Conservation (phyloP, 1,140 invertebrate species). For the Drosophila mojavensis region DNA sequence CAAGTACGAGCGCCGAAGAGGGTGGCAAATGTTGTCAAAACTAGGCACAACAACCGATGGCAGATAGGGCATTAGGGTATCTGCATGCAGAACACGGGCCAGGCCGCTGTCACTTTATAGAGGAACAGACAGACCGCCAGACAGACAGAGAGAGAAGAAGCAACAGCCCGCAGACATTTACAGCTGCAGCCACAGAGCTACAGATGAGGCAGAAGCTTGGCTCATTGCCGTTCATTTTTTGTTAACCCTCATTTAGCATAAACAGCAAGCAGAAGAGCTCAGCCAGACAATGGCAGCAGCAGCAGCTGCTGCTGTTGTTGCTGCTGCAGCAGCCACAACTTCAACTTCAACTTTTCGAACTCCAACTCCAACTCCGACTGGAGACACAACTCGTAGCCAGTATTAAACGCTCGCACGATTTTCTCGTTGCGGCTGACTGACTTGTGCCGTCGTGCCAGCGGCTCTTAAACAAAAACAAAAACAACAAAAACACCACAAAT, state of each 20-base stretch:
- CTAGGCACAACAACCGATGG: constrained; percentile 58
- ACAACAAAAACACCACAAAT: background rate
- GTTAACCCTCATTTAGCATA: constrained; percentile 77
- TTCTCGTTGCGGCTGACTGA: constrained; percentile 81
- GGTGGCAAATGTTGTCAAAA: constrained; percentile 73
- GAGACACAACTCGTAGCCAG: constrained; percentile 31
- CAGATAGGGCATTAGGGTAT: constrained; percentile 47
- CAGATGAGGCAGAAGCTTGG: constrained; percentile 35
- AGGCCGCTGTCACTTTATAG: background rate
- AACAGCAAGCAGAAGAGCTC: constrained; percentile 47
- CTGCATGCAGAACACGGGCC: background rate
- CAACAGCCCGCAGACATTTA: no score
- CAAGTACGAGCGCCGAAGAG: constrained; percentile 28
- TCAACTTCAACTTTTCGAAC: constrained; percentile 27
- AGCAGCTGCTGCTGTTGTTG: constrained; percentile 28
- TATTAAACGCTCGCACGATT: constrained; percentile 80
- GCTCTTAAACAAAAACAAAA: constrained; percentile 20
- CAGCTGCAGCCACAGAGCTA: constrained; percentile 11
- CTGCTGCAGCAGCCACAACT: constrained; percentile 28
- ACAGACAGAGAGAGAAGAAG: constrained; percentile 2
- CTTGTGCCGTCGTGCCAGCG: constrained; percentile 77
- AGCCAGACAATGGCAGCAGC: constrained; percentile 35
- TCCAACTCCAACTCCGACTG: constrained; percentile 2
- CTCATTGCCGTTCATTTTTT: constrained; percentile 53
- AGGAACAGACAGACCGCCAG: background rate